Base-by-base conservation (phyloP, 2,888 invertebrate genomes). In the Camptogramma bilineatum region DNA sequence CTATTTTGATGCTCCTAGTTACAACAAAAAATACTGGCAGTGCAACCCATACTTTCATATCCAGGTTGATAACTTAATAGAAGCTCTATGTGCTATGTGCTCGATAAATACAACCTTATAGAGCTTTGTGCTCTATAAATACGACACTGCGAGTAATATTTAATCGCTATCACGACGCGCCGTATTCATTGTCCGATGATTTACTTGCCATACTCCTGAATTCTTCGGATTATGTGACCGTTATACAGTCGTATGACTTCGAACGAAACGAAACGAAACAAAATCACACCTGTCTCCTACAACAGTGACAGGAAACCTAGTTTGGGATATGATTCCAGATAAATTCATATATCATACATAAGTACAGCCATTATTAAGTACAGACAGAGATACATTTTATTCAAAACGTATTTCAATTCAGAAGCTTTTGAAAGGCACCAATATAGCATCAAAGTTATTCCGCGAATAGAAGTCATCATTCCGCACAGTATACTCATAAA, bases 151-250 rank as follows among this genome's bases (percentile, higher is more conserved):
- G 13, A 52, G 73, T 86, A 86, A 90, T 92, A 92, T 91, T 90
- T 91, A 91, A 90, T 83, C 86, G 88, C 86, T 92, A 92, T 91
- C 91, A 79, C 77, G 76, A 77, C 80, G 78, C 79, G 77, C 82
- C 79, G 86, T 84, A 88, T 88, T 91, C 90, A 88, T 87, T 84
- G 88, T 78, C 67, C 79, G 78, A 87, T 91, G 90, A 92, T 91
- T 92, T 91, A 90, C 88, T 86, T 78, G 79, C 81, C 13, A 4
- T 44, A 21, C 21, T 21, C 10, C 48, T 48, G 48, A 9, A 21
- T 48, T 48, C 48, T 13, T 48, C 19, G 9, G 19, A 48, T 21
- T 10, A 48, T 9, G n/a, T 13, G 10, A 48, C 48, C n/a, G 21
- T n/a, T 5, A 21, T 16, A 44, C 8, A 17, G 5, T 3, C 44